A percentile compares a stretch with the other conserved stretches of the same genome.
Evolutionary conservation across 2,797 vertebrate genomes (phyloP).

Genomic region (Salmo trutta): DNA sequence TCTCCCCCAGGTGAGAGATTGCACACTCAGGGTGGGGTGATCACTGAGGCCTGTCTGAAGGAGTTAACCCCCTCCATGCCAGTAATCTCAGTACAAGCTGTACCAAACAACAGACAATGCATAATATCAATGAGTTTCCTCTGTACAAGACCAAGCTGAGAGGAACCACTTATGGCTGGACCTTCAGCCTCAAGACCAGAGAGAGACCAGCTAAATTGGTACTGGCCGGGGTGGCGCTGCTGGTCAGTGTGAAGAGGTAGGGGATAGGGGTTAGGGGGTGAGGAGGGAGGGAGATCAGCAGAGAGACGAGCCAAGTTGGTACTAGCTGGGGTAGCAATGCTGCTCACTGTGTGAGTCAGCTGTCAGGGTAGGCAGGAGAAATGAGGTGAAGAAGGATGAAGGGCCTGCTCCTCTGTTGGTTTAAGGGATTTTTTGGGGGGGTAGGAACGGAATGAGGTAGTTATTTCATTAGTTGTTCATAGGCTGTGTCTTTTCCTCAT

Average conservation of each 20-base stretch:
- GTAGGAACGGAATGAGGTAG: conserved; percentile 43
- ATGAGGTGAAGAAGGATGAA: no score
- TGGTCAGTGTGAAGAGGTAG: conserved; percentile 72
- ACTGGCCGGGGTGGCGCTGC: conserved; percentile 78
- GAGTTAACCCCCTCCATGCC: conserved; percentile 52
- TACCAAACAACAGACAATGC: conserved; percentile 70
- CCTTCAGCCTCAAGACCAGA: conserved; percentile 79
- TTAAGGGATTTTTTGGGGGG: no score
- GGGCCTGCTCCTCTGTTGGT: no score
- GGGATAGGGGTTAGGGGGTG: neutral
- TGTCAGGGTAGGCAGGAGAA: no score
- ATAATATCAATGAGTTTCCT: conserved; percentile 75
- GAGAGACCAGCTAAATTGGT: conserved; percentile 77
- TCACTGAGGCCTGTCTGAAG: conserved; percentile 74
- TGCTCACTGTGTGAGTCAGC: no score
- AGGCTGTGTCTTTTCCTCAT: neutral
- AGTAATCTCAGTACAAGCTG: conserved; percentile 66
- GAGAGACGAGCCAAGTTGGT: no score
- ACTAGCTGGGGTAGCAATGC: no score
- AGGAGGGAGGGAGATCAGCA: no score
- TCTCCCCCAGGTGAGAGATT: conserved; percentile 69
- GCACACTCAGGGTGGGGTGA: conserved; percentile 75
- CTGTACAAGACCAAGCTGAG: conserved; percentile 82
- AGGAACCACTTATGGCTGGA: conserved; percentile 68
- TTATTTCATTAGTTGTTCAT: neutral